Base-by-base conservation (phyloP, 2,888 invertebrate species). In the Ceramica pisi region DNA sequence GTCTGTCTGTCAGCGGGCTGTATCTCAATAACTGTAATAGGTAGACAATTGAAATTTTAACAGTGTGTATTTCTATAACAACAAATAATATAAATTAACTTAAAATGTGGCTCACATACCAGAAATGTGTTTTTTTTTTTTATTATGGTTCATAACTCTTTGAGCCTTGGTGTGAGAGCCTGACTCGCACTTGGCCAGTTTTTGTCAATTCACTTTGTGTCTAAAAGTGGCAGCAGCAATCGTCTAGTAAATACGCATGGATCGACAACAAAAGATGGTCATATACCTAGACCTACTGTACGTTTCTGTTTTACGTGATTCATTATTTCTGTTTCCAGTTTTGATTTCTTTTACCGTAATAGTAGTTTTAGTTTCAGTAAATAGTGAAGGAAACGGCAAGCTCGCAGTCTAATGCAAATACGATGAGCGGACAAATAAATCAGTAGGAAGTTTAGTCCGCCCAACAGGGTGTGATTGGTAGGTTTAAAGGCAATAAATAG, bases 351-450 rank as follows among this genome's bases (percentile, higher is more conserved):
- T 23, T n/a, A 71, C 16, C 16, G 16, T 19, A 31, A 1, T 9
- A 41, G 8, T 23, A 53, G 14, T 51, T 51, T 53, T 23, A 14
- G 8, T 56, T 68, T 56, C 2, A 51, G 21, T 21, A 21, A 69
- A 21, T 51, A 41, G 23, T 23, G 26, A 19, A 19, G 26, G 10
- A 16, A 6, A 44, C 7, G 21, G 21, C 21, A 31, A 53, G 12
- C 23, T 44, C n/a, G 3, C 16, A 26, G 26, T 14, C 26, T 56
- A 38, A 38, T n/a, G n/a, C 19, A 38, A 60, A 26, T 61, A 14
- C 0, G 8, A 23, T 41, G 26, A 12, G 12, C 19, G 46, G 46
- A 16, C 31, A 12, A 41, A 62, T 72, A 50, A 67, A 67, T 72
- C 46, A 16, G 12, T 14, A 31, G 46, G 10, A 19, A 38, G 5